These are phyloP conservation scores for Heterotilapia buettikoferi DNA, from an alignment of 2,113 vertebrate genomes.

Conservation along the genomic window DNA sequence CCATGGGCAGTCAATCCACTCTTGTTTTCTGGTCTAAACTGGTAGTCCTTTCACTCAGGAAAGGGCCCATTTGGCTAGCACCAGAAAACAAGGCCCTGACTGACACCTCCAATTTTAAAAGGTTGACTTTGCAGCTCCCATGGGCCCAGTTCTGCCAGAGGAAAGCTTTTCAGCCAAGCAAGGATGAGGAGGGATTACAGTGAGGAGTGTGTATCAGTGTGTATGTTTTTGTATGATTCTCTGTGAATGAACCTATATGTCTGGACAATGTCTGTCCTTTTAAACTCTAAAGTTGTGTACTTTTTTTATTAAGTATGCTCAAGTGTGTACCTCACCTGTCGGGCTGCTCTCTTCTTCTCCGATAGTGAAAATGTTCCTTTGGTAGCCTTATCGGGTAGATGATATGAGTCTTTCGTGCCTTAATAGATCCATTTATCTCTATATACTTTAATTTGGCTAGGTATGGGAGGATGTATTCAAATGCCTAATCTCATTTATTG, in stretches of 20 bases:
- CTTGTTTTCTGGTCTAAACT: conserved; percentile 48
- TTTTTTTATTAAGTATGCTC: background rate
- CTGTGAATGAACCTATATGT: conserved; percentile 1
- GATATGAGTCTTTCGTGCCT: conserved; percentile 68
- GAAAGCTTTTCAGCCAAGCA: conserved; percentile 60
- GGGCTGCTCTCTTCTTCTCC: background rate
- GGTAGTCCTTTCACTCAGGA: conserved; percentile 19
- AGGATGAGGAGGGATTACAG: conserved; percentile 23
- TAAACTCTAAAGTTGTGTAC: background rate
- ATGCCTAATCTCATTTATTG: conserved; percentile 64
- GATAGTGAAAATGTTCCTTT: conserved; percentile 35
- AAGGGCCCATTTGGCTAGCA: conserved; percentile 38
- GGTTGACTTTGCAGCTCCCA: conserved; percentile 61
- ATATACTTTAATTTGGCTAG: conserved; percentile 68
- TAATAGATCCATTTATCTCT: conserved; percentile 73
- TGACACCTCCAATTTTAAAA: conserved; percentile 67
- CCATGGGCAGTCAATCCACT: conserved; percentile 22
- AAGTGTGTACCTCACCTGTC: background rate
- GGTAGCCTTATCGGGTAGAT: conserved; percentile 62
- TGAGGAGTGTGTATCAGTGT: background rate
- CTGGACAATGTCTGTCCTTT: conserved; percentile 1
- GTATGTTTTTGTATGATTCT: background rate
- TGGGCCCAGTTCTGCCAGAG: conserved; percentile 52
- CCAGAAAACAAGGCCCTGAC: conserved; percentile 55
- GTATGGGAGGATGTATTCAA: conserved; percentile 63